Conservation (phyloP, 2,888 invertebrate species). For the Stenurella melanura region DNA sequence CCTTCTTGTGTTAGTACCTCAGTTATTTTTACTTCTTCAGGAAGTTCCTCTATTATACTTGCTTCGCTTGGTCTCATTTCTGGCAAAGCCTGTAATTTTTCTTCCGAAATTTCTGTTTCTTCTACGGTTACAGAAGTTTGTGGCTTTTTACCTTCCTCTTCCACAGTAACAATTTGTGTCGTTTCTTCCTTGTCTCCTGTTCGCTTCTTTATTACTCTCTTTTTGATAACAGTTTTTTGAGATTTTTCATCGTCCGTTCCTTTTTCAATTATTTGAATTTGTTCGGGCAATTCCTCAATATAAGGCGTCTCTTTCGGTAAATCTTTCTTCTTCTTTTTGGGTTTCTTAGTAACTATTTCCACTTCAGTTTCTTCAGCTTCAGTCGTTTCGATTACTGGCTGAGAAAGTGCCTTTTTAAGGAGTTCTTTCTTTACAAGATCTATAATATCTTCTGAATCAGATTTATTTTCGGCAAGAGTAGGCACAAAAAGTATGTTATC, state of each 20-base stretch:
- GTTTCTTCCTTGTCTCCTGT: conserved; percentile 66
- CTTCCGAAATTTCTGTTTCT: conserved; percentile 61
- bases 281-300: conserved; percentile 66
- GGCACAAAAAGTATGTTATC: conserved; percentile 62
- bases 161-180: conserved; percentile 73
- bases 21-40: conserved; percentile 56
- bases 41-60: conserved; percentile 66
- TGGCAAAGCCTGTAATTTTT: conserved; percentile 59
- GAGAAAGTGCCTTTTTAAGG: conserved; percentile 63
- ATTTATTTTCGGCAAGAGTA: conserved; percentile 65
- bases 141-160: conserved; percentile 73
- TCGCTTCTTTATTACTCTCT: conserved; percentile 64
- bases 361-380: conserved; percentile 61
- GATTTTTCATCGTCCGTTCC: conserved; percentile 56
- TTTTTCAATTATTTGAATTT: conserved; percentile 61
- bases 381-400: conserved; percentile 50
- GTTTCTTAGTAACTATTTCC: conserved; percentile 59
- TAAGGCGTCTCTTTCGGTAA: conserved; percentile 56
- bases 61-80: conserved; percentile 49
- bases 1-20: conserved; percentile 51
- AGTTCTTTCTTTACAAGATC: conserved; percentile 66
- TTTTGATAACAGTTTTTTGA: conserved; percentile 62
- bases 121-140: conserved; percentile 70
- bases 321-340: conserved; percentile 57
- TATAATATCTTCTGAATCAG: conserved; percentile 63